Evolutionary conservation across 2,113 vertebrate species (phyloP), one percentile per base, ranked within the genome.

Genomic region (Carassius carassius): DNA sequence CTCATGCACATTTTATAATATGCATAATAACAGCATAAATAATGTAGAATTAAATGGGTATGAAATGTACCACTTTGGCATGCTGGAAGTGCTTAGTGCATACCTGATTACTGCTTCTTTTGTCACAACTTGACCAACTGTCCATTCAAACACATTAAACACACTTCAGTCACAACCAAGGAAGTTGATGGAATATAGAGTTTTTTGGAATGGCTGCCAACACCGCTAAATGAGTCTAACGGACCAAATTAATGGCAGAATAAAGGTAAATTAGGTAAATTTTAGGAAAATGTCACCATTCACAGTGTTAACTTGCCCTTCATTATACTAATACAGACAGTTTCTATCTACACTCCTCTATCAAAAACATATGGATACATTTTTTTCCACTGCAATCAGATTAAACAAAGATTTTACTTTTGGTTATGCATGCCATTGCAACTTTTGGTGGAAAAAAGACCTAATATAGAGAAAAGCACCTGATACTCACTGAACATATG

Each of bases 11-110:
- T 75, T 75, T 75, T 29, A 75, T 51, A 75, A 75, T 9, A 51
- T 75, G 44, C 44, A 16, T 13, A 49, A 75, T 29, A 25, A 29
- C 44, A 49, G 73, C 23, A 75, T 75, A 29, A 75, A 75, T 75
- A 75, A 75, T 75, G 13, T 41, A 41, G 37, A 75, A 75, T 25
- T 75, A 75, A 75, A 75, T 75, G 73, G 44, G 12, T 49, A n/a
- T 56, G n/a, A 29, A 51, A 29, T 51, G 6, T 75, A 25, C 19
- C 11, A 7, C 70, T 73, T 35, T 47, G 37, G 5, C 44, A 75
- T 41, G 19, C 12, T 49, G 73, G 44, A 75, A 75, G 16, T 16
- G 1, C 44, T 49, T 11, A 7, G n/a, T 47, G 21, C 6, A 69
- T 16, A 19, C 0, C 35, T 2, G 37, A 49, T 51, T 49, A 29